phyloP scores from a whole-genome alignment of 2,113 vertebrate genomes.

The Scatophagus argus region DNA sequence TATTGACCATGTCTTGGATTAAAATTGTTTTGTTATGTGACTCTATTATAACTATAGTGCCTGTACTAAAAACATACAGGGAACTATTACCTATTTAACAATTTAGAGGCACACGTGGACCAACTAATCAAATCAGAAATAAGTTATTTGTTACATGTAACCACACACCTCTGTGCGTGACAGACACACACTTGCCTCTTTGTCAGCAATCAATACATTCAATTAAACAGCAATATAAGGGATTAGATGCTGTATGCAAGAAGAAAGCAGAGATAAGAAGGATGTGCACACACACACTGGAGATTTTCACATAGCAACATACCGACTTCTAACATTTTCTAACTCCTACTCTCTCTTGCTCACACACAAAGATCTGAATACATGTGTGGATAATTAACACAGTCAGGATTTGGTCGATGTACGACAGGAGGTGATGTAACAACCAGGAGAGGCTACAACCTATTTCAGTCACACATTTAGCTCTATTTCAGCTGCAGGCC shows the following conservation, averaged over 20 bases:
- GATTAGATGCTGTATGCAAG: conserved; percentile 36
- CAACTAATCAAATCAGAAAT: conserved; percentile 15
- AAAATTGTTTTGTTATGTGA: too few relatives aligned
- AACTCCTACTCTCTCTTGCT: background rate
- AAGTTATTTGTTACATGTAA: conserved; percentile 33
- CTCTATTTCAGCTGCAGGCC: conserved; percentile 9
- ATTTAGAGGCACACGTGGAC: too few relatives aligned
- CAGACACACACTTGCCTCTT: conserved; percentile 42
- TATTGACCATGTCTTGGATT: too few relatives aligned
- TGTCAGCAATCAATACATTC: conserved; percentile 55
- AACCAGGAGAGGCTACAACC: conserved; percentile 10
- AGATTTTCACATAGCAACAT: background rate
- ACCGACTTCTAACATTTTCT: background rate
- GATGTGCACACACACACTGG: conserved; percentile 9
- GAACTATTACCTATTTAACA: too few relatives aligned
- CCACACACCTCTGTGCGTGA: conserved; percentile 7
- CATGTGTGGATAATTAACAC: background rate
- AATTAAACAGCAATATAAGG: conserved; percentile 64
- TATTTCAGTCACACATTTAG: background rate
- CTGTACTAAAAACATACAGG: too few relatives aligned
- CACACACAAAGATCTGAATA: background rate
- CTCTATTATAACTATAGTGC: too few relatives aligned
- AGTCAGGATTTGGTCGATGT: background rate
- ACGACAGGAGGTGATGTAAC: conserved; percentile 36
- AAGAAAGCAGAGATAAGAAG: conserved; percentile 21